phyloP scores from a whole-genome alignment of 2,888 invertebrate species.

The Acleris laterana region DNA sequence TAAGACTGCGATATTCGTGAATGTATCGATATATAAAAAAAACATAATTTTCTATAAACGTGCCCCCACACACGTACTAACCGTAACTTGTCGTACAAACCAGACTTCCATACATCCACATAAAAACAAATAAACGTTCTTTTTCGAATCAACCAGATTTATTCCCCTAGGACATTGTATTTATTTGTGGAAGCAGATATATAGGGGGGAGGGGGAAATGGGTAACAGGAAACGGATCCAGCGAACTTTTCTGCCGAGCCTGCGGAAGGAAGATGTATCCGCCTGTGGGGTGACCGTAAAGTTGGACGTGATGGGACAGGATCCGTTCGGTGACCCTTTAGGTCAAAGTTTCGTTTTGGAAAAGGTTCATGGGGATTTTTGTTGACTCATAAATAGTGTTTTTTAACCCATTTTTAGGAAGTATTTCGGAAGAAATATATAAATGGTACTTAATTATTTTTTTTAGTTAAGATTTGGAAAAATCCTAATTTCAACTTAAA shows the following conservation, averaged over 20 bases:
- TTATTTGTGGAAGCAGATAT: slow-evolving; percentile 64
- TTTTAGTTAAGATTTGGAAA: too few species aligned
- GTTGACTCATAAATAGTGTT: neutral
- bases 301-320: slow-evolving; percentile 24
- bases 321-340: neutral
- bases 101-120: slow-evolving; percentile 1
- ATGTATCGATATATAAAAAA: too few species aligned
- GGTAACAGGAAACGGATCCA: slow-evolving; percentile 80
- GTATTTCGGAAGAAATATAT: too few species aligned
- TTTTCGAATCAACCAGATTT: slow-evolving; percentile 67
- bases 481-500: too few species aligned
- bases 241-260: slow-evolving; percentile 73
- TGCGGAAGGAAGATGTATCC: slow-evolving; percentile 67
- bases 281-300: slow-evolving; percentile 57
- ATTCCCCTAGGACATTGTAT: slow-evolving; percentile 67
- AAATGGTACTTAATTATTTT: too few species aligned
- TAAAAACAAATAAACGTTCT: slow-evolving; percentile 54
- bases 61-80: too few species aligned
- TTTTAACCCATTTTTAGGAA: too few species aligned
- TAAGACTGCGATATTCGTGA: too few species aligned
- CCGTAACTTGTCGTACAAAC: neutral
- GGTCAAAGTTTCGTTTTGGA: neutral
- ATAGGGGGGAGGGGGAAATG: slow-evolving; percentile 56
- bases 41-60: too few species aligned
- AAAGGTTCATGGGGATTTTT: neutral